Evolutionary conservation across 2,113 vertebrate species (phyloP).

Genomic region (Orthonyx spaldingii): DNA sequence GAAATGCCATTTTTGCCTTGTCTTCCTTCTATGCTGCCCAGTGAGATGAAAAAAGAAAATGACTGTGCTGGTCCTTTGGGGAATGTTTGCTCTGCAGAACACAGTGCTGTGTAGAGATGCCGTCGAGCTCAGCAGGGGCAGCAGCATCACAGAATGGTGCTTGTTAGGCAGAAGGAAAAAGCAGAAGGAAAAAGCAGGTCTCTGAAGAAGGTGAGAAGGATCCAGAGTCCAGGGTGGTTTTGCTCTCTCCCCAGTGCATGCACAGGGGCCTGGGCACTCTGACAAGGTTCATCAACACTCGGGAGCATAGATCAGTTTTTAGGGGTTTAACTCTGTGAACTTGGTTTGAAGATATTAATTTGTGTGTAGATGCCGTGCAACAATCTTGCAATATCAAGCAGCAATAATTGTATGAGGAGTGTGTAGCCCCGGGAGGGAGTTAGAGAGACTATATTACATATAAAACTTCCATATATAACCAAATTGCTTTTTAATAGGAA

Average conservation of each 20-base stretch:
- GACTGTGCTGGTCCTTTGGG: neutral
- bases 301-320: neutral
- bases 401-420: neutral
- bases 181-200: neutral
- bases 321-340: neutral
- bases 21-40: neutral
- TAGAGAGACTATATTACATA: neutral
- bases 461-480: neutral
- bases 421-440: neutral
- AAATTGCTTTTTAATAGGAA: neutral
- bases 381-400: neutral
- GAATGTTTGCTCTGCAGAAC: neutral
- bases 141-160: neutral
- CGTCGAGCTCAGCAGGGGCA: neutral
- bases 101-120: neutral
- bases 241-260: neutral
- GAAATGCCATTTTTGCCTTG: neutral
- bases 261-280: neutral
- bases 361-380: neutral
- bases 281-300: accelerated
- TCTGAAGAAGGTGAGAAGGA: neutral
- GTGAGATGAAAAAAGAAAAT: neutral
- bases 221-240: neutral
- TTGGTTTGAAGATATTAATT: neutral
- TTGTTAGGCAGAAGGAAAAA: neutral